phyloP scores from a whole-genome alignment of 2,113 vertebrate genomes.

The Himantopus leucocephalus region DNA sequence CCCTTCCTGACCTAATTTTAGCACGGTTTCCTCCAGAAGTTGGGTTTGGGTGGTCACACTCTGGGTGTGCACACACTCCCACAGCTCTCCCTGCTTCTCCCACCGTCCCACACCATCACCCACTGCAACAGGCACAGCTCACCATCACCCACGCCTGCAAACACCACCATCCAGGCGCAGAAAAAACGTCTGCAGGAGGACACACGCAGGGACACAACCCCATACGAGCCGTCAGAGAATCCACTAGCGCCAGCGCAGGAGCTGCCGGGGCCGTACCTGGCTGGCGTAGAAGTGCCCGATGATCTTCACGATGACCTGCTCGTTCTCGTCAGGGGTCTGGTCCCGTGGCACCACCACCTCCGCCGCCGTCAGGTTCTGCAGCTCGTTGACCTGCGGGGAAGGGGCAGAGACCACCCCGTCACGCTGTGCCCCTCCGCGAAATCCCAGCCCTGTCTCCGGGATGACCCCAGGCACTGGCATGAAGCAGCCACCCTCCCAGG shows the following conservation, averaged over 20 bases:
- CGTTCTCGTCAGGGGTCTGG: slow-evolving; percentile 92
- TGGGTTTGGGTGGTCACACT: background rate
- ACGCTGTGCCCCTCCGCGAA: rapidly evolving
- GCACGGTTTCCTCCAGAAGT: rapidly evolving
- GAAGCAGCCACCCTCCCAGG: background rate
- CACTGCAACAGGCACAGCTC: background rate
- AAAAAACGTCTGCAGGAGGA: background rate
- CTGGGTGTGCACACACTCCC: rapidly evolving
- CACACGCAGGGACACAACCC: background rate
- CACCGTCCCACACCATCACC: rapidly evolving
- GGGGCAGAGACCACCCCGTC: background rate
- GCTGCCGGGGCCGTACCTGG: slow-evolving; percentile 75
- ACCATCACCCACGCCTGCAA: background rate
- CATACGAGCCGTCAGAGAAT: background rate
- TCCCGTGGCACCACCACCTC: slow-evolving; percentile 95
- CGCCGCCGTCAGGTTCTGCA: slow-evolving; percentile 93
- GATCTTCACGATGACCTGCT: slow-evolving; percentile 96
- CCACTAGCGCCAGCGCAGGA: rapidly evolving
- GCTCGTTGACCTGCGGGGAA: slow-evolving; percentile 84
- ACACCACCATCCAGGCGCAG: rapidly evolving
- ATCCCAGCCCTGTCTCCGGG: rapidly evolving
- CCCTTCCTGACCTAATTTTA: background rate
- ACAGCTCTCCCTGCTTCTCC: background rate
- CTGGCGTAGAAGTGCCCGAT: slow-evolving; percentile 97
- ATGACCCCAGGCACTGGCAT: background rate